A percentile compares a stretch with the other conserved stretches of the same genome.
Evolutionary conservation across 30 jellyfish, hydroid and myxozoan species (phyloP).

Genomic region (Aurelia sp.): DNA sequence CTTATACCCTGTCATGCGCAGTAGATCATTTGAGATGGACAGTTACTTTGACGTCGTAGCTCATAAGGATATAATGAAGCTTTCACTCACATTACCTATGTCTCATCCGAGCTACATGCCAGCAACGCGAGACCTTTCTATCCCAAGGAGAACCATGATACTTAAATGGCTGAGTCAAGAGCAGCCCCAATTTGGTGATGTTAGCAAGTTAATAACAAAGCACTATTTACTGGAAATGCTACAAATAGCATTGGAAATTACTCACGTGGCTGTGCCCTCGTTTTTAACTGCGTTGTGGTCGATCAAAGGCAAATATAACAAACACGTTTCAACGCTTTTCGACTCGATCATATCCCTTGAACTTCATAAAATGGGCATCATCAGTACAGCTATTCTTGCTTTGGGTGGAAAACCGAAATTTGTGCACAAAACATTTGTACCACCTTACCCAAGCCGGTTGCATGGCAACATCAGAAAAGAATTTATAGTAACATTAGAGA

Average conservation of each 20-base stretch:
- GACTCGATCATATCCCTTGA: background rate
- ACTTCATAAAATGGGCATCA: conserved; percentile 3
- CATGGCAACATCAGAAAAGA: conserved; percentile 25
- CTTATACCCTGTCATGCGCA: conserved; percentile 52
- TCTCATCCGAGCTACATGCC: conserved; percentile 65
- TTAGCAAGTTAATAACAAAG: conserved; percentile 19
- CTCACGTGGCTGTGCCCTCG: conserved; percentile 50
- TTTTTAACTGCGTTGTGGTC: conserved; percentile 41
- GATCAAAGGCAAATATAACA: conserved; percentile 28
- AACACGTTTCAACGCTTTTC: background rate
- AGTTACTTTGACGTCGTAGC: conserved; percentile 60
- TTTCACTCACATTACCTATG: conserved; percentile 46
- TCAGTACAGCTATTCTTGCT: conserved; percentile 3
- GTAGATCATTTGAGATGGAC: conserved; percentile 39
- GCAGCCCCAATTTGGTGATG: conserved; percentile 41
- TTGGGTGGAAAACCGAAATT: conserved; percentile 45
- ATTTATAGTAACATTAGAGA: conserved; percentile 23
- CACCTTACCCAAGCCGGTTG: conserved; percentile 34
- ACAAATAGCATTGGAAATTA: conserved; percentile 45
- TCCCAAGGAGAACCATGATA: conserved; percentile 27
- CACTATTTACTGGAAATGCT: conserved; percentile 26
- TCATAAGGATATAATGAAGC: conserved; percentile 36
- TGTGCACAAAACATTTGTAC: conserved; percentile 28
- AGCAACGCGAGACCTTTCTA: conserved; percentile 53
- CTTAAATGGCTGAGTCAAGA: conserved; percentile 41